Evolutionary conservation across 2,113 vertebrate species (phyloP).

Genomic region (Gopherus evgoodei): DNA sequence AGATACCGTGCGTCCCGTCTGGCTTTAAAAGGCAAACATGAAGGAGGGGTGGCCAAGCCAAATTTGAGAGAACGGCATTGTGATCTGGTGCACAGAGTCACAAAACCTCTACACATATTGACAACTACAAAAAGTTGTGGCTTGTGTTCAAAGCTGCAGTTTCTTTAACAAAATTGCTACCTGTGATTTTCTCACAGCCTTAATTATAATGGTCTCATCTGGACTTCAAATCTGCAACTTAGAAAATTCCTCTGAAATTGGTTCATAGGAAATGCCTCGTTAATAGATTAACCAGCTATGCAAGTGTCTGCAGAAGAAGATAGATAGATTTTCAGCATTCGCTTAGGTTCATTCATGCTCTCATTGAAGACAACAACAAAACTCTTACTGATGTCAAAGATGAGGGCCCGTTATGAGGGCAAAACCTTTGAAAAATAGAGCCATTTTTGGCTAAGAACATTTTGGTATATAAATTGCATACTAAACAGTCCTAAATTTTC

Average conservation of each 20-base stretch:
- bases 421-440: background rate
- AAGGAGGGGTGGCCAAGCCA: background rate
- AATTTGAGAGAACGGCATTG: background rate
- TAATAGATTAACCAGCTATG: background rate
- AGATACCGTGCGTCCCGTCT: background rate
- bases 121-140: background rate
- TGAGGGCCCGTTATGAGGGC: fast-evolving
- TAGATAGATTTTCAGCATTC: background rate
- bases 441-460: background rate
- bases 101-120: background rate
- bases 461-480: background rate
- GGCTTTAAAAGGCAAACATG: background rate
- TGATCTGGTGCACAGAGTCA: background rate
- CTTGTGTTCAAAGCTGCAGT: background rate
- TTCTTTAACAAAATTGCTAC: background rate
- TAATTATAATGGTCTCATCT: background rate
- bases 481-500: background rate
- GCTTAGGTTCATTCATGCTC: fast-evolving
- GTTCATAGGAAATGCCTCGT: no score
- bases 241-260: background rate
- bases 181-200: background rate
- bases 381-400: background rate
- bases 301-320: background rate
- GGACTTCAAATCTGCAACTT: background rate
- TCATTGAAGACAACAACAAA: background rate